Percentiles rank a stretch among this genome's conserved stretches.
These are phyloP conservation scores for Sthenelais limicola DNA, from an alignment of 2,888 invertebrate species.

Conservation along the genomic window DNA sequence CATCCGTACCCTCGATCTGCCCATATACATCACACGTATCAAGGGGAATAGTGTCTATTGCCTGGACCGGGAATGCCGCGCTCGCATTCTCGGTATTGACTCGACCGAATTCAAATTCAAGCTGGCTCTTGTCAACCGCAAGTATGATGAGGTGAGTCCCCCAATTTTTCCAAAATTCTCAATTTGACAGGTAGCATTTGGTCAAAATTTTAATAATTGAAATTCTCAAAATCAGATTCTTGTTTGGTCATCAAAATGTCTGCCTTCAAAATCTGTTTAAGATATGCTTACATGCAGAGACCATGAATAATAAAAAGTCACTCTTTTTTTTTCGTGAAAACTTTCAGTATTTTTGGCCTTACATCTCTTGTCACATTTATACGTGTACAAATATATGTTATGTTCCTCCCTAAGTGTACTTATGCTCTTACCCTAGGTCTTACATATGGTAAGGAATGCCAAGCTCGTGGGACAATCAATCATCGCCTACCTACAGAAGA, in stretches of 20 bases:
- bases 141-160: constrained; percentile 71
- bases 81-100: constrained; percentile 92
- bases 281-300: too few relatives aligned
- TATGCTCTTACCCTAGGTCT: constrained; percentile 72
- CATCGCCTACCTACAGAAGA: constrained; percentile 98
- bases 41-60: constrained; percentile 90
- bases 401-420: too few relatives aligned
- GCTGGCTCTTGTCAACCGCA: constrained; percentile 92
- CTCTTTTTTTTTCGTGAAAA: too few relatives aligned
- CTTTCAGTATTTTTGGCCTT: too few relatives aligned
- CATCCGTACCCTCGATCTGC: constrained; percentile 96
- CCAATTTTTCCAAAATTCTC: background rate
- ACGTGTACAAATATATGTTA: too few relatives aligned
- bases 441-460: constrained; percentile 94
- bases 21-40: constrained; percentile 95
- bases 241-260: too few relatives aligned
- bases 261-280: too few relatives aligned
- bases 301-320: too few relatives aligned
- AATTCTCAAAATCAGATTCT: too few relatives aligned
- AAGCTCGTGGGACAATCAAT: constrained; percentile 98
- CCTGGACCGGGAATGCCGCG: constrained; percentile 91
- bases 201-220: too few relatives aligned
- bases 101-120: constrained; percentile 99
- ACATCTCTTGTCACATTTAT: too few relatives aligned
- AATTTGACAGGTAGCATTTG: too few relatives aligned